Evolutionary conservation across 2,888 invertebrate species (phyloP).

Genomic region (Eledone cirrhosa): DNA sequence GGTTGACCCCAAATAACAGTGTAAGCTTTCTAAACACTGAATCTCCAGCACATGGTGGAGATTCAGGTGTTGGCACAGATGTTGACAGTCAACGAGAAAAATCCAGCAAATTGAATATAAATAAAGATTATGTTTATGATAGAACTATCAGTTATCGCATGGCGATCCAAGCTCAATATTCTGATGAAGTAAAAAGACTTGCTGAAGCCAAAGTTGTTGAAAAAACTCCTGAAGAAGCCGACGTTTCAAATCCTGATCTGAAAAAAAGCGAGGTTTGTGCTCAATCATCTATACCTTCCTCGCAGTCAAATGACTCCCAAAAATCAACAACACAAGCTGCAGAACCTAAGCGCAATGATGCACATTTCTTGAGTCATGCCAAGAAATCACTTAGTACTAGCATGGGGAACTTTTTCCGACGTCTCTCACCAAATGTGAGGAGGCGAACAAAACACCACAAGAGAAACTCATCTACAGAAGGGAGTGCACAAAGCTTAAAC

Average conservation of each 20-base stretch:
- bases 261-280: slow-evolving; percentile 30
- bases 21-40: slow-evolving; percentile 28
- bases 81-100: slow-evolving; percentile 14
- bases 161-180: slow-evolving; percentile 49
- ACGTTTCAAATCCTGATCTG: slow-evolving; percentile 33
- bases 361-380: slow-evolving; percentile 47
- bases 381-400: slow-evolving; percentile 58
- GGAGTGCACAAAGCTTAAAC: slow-evolving; percentile 50
- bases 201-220: slow-evolving; percentile 41
- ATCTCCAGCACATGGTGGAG: slow-evolving; percentile 11
- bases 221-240: slow-evolving; percentile 33
- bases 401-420: slow-evolving; percentile 60
- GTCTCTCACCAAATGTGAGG: slow-evolving; percentile 52
- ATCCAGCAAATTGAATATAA: slow-evolving; percentile 38
- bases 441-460: slow-evolving; percentile 37
- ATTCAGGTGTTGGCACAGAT: slow-evolving; percentile 27
- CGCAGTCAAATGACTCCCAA: slow-evolving; percentile 24
- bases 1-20: slow-evolving; percentile 30
- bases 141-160: slow-evolving; percentile 52
- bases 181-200: slow-evolving; percentile 44
- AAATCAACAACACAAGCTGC: slow-evolving; percentile 1
- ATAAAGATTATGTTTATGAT: slow-evolving; percentile 52
- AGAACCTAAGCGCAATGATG: slow-evolving; percentile 37
- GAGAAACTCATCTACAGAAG: slow-evolving; percentile 45
- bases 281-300: slow-evolving; percentile 33